Base-by-base conservation (phyloP, 2,888 invertebrate genomes). In the Macrosoma leucophasiata region DNA sequence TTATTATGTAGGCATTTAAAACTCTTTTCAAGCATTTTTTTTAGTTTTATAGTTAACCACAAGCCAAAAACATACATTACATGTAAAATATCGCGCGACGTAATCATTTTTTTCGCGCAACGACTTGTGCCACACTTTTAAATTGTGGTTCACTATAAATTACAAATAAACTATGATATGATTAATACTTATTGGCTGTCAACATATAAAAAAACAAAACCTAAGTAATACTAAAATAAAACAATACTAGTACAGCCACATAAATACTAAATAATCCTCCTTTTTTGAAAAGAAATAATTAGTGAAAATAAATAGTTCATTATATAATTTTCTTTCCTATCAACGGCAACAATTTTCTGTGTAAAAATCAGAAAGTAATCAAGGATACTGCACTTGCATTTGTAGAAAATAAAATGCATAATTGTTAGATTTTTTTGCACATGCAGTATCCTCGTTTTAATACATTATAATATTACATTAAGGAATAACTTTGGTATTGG, bases 401-500 rank as follows among this genome's bases (percentile, higher is more conserved):
- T 43, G 51, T 60, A 56, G 54, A 55, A 58, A 63, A 59, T 55
- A 48, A 55, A 55, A 58, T 51, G 48, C 55, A 60, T 39, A 18
- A 29, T 29, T 33, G 32, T 25, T 31, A 50, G 58, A 58, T 63
- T 51, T 58, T n/a, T 53, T 57, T 62, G 62, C 53, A 57, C 49
- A 55, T 54, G 69, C 71, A 73, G 67, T 66, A 64, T 47, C 38
- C 44, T 60, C 47, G 47, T 36, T 60, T 58, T 62, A 52, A 56
- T 56, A 39, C 43, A 40, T 46, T 48, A 39, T 39, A 45, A 47
- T 41, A 53, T 48, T 53, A 58, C 43, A 55, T 50, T 62, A 67
- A 58, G 63, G 58, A 67, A 68, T 71, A 78, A 71, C 82, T 82
- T 82, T 82, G 82, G 82, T 81, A 79, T 81, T 72, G 71, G 69